phyloP scores from a whole-genome alignment of 2,888 invertebrate species.

The Lepidonotus clava region DNA sequence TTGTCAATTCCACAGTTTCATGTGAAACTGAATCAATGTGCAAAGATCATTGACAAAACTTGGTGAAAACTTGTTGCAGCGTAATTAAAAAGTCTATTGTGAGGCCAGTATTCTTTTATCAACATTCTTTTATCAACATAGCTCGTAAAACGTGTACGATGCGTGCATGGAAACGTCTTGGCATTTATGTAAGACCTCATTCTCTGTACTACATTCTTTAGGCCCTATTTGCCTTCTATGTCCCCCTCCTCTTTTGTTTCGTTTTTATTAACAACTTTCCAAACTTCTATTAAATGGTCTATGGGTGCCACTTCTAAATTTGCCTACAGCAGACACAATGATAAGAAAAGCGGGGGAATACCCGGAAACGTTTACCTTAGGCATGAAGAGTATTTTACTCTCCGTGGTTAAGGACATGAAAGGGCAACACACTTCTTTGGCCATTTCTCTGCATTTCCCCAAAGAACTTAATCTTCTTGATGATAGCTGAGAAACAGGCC shows the following conservation, averaged over 20 bases:
- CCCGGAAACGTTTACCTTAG: no score
- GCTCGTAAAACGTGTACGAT: not conserved
- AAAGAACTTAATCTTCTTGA: not conserved
- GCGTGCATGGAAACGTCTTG: not conserved
- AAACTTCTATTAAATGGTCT: not conserved
- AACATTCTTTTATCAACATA: not conserved
- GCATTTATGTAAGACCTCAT: not conserved
- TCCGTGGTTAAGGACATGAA: no score
- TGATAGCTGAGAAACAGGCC: not conserved
- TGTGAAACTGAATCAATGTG: not conserved
- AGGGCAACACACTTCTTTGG: no score
- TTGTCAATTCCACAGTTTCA: not conserved
- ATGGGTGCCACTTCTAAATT: no score
- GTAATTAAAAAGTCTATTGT: not conserved
- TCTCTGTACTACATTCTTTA: not conserved
- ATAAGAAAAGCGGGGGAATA: no score
- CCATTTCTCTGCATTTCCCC: no score
- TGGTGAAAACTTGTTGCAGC: not conserved
- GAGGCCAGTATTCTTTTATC: not conserved
- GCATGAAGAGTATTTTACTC: no score
- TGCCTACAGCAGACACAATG: no score
- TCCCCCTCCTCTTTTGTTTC: not conserved
- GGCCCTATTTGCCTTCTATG: not conserved
- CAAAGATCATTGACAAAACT: not conserved
- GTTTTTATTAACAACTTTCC: not conserved